Conservation (phyloP, 2,888 invertebrate genomes). For the Pachymerium ferrugineum region DNA sequence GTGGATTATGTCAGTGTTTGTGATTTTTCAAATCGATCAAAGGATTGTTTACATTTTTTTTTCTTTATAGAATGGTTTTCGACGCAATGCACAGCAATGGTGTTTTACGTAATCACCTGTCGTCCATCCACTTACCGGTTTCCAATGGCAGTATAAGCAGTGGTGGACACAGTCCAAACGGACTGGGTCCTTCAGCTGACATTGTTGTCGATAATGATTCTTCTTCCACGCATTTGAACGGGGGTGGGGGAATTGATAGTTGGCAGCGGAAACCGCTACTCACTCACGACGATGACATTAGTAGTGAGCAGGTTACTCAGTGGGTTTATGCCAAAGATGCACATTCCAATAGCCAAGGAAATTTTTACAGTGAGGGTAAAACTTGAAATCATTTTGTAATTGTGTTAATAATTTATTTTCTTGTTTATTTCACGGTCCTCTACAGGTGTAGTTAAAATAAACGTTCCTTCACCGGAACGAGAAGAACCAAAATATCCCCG, state of each 20-base stretch:
- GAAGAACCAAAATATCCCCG: slow-evolving; percentile 73
- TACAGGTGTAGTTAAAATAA: slow-evolving; percentile 56
- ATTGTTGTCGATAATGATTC: background rate
- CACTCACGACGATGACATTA: slow-evolving; percentile 20
- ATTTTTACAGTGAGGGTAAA: slow-evolving; percentile 24
- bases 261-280: slow-evolving; percentile 36
- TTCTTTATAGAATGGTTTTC: slow-evolving; percentile 35
- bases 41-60: background rate
- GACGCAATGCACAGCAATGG: slow-evolving; percentile 36
- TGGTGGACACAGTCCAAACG: background rate
- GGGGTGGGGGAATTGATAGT: slow-evolving; percentile 29
- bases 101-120: slow-evolving; percentile 31
- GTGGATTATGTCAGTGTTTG: background rate
- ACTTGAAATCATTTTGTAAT: background rate
- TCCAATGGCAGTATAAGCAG: background rate
- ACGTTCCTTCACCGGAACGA: slow-evolving; percentile 61
- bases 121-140: slow-evolving; percentile 16
- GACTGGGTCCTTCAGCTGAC: background rate
- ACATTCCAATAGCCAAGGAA: background rate
- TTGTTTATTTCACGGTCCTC: background rate
- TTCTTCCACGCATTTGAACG: slow-evolving; percentile 12
- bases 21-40: background rate
- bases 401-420: too few species aligned
- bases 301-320: background rate
- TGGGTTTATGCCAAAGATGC: slow-evolving; percentile 24